Evolutionary conservation across 2,797 vertebrate species (phyloP), one percentile per base, ranked within the genome.

Genomic region (Tamandua tetradactyla): DNA sequence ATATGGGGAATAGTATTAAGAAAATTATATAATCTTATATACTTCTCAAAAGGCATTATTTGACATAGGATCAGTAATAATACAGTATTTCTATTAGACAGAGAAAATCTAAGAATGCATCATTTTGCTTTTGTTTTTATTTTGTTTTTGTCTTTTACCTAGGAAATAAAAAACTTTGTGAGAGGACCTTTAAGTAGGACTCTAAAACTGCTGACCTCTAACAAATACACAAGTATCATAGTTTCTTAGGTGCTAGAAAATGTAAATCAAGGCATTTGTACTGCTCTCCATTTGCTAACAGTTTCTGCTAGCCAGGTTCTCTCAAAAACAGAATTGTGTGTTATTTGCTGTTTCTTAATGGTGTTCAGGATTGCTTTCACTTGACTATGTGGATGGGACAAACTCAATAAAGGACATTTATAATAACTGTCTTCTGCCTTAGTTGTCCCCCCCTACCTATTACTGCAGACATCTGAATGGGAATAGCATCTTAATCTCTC

Each of bases 401-500:
- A 22, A 79, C 17, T 78, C 66, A 62, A 14, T 72, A 40, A 72
- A 76, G 83, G 78, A 66, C 62, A 64, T 64, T 92, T 18, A 27
- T 35, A 74, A 23, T 66, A 72, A 91, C 3, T 57, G 17, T 69
- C 47, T 93, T 74, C 32, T 92, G 22, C 15, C 37, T 27, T 40
- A 23, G 11, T 8, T 20, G 0, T 37, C 35, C 5, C 32, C n/a
- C 89, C 64, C 81, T 44, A 23, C 44, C 40, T 96, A 57, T 96
- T 97, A 66, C 11, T 92, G 69, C 89, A 97, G 66, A 96, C 91
- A 84, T 91, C 89, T 96, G 87, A 96, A 87, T 85, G 89, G 92
- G 94, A 96, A 72, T 87, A 92, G 30, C 12, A 42, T 93, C 66
- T 97, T 97, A 49, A 68, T 96, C 91, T 97, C 76, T 89, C 89